Evolutionary conservation across 2,888 invertebrate genomes (phyloP).

Genomic region (Lasioglossum lativentre): DNA sequence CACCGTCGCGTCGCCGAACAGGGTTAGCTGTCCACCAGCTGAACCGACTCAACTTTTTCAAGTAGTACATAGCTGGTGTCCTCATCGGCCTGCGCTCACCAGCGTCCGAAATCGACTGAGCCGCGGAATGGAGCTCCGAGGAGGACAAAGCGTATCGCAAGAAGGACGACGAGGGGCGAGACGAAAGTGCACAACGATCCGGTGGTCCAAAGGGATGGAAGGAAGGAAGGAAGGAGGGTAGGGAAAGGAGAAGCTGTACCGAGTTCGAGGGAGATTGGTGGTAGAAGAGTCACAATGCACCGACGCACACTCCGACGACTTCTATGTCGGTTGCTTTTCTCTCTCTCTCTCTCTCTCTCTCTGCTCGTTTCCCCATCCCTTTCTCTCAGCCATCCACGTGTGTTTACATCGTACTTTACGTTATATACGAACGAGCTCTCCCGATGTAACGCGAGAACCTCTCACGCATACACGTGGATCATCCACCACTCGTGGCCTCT

Average conservation of each 20-base stretch:
- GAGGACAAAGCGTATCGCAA: constrained; percentile 73
- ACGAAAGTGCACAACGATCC: constrained; percentile 54
- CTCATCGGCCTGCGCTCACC: constrained; percentile 48
- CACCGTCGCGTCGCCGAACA: background rate
- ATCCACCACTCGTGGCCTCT: constrained; percentile 18
- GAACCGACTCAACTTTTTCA: background rate
- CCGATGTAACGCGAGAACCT: constrained; percentile 66
- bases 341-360: constrained; percentile 11
- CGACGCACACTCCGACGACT: constrained; percentile 58
- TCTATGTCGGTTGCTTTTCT: constrained; percentile 30
- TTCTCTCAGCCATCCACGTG: constrained; percentile 58
- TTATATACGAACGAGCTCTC: constrained; percentile 49
- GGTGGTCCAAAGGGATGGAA: constrained; percentile 66
- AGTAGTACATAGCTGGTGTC: background rate
- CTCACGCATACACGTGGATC: constrained; percentile 66
- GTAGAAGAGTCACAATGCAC: constrained; percentile 64
- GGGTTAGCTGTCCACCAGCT: background rate
- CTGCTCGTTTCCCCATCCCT: constrained; percentile 23
- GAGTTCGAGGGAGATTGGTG: constrained; percentile 24
- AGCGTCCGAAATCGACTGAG: constrained; percentile 73
- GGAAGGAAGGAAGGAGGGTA: constrained; percentile 42
- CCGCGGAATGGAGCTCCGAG: constrained; percentile 64
- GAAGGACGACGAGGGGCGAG: constrained; percentile 49
- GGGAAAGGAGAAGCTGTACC: constrained; percentile 30
- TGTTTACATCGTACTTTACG: constrained; percentile 70